phyloP scores from a whole-genome alignment of 64 coral and sea anemone genomes.

The Actinia tenebrosa region DNA sequence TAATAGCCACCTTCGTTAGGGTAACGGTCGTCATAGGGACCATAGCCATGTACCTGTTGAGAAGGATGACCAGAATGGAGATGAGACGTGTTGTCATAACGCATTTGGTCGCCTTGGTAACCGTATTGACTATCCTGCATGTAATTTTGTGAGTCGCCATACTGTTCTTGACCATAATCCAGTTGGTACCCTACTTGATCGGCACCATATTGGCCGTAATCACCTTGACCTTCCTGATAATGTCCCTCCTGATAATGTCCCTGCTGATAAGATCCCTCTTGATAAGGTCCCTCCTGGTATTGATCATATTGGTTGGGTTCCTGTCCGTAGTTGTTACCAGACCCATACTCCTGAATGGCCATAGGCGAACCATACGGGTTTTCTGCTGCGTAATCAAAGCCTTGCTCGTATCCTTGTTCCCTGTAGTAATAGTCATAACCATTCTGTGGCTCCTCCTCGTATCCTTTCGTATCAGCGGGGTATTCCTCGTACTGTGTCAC shows the following conservation, averaged over 20 bases:
- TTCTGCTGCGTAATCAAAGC: constrained; percentile 46
- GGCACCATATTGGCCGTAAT: constrained; percentile 28
- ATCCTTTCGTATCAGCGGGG: neutral
- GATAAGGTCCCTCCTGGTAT: constrained; percentile 35
- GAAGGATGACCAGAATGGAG: neutral
- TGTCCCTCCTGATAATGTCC: constrained; percentile 58
- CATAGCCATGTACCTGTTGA: constrained; percentile 20
- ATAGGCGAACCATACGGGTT: constrained; percentile 26
- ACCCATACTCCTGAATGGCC: constrained; percentile 21
- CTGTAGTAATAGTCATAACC: constrained; percentile 39
- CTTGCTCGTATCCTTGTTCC: constrained; percentile 44
- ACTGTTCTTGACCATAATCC: constrained; percentile 50
- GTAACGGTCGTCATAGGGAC: constrained; percentile 18
- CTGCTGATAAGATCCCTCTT: constrained; percentile 55
- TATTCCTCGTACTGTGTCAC: constrained; percentile 24
- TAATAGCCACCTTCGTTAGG: constrained; percentile 26
- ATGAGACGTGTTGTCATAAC: neutral
- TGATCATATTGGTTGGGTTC: constrained; percentile 31
- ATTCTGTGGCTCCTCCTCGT: constrained; percentile 26
- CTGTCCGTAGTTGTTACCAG: neutral
- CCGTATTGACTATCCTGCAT: constrained; percentile 46
- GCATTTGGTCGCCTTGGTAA: constrained; percentile 25
- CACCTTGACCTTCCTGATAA: constrained; percentile 55
- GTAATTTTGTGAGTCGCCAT: constrained; percentile 34
- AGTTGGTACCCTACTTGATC: constrained; percentile 57